Percentiles rank a stretch among this genome's conserved stretches.
phyloP scores from a whole-genome alignment of 2,888 invertebrate genomes.

The Punctoribates punctum region DNA sequence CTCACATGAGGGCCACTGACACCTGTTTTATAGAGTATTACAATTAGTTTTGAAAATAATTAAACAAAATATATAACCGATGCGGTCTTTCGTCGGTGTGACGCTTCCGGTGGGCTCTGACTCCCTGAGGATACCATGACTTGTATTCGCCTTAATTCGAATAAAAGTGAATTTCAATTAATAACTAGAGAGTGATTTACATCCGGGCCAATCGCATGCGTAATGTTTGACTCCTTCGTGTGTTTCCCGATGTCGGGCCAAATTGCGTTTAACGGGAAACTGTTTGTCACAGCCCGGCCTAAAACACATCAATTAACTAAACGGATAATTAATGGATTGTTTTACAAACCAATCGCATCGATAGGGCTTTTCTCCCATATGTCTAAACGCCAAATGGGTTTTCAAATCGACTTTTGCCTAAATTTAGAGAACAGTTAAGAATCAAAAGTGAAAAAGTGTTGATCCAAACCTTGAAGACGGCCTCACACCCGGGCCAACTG shows the following conservation, averaged over 20 bases:
- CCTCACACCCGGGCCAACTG: conserved; percentile 14
- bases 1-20: neutral
- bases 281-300: conserved; percentile 19
- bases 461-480: conserved; percentile 23
- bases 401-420: conserved; percentile 15
- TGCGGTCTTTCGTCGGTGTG: conserved; percentile 23
- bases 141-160: conserved; percentile 20
- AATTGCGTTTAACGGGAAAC: conserved; percentile 18
- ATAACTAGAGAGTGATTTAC: neutral
- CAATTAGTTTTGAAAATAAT: too few species aligned
- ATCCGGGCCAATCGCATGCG: conserved; percentile 26
- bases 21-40: too few species aligned
- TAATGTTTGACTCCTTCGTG: conserved; percentile 31
- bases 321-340: too few species aligned
- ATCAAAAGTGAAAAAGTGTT: neutral
- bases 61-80: neutral
- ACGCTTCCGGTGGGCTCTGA: conserved; percentile 4
- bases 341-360: neutral
- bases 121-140: conserved; percentile 32
- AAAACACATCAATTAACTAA: too few species aligned
- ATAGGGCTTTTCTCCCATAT: conserved; percentile 12
- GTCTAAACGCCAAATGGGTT: conserved; percentile 7
- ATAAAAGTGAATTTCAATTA: neutral
- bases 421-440: neutral
- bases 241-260: conserved; percentile 6